Base-by-base conservation (phyloP, 2,888 invertebrate genomes). In the Brassicogethes aeneus region DNA sequence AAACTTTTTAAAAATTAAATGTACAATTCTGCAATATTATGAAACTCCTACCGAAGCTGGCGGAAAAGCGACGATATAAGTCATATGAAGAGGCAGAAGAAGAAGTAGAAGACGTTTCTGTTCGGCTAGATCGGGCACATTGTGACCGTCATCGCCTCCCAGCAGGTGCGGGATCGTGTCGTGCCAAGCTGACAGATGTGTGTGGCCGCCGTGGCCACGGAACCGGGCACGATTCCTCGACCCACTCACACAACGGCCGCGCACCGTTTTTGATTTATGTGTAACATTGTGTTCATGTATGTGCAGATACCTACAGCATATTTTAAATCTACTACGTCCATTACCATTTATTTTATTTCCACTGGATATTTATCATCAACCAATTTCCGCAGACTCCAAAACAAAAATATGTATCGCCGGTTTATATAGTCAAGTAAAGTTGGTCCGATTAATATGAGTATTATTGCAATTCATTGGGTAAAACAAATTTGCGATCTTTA, bases 111-210 rank as follows among this genome's bases (percentile, higher is more conserved):
- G n/a, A n/a, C 39, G 37, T 12, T 15, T 15, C n/a, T n/a, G n/a
- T n/a, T n/a, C n/a, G n/a, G n/a, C 43, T 34, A 35, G 46, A 51
- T 51, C n/a, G n/a, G n/a, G n/a, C n/a, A n/a, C n/a, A n/a, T n/a
- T n/a, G n/a, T 54, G 55, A 58, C 56, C 59, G 59, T 59, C 59
- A 52, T 60, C 59, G 56, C 57, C 59, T 59, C 60, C 58, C 59
- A 59, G 59, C 61, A 60, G 60, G 59, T 60, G 59, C 55, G 48
- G 56, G 47, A 44, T 50, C 43, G 48, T 52, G 49, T 52, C 60
- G 55, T 60, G 59, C 57, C 49, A 51, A 44, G 46, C 53, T 59
- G 60, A 61, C 57, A 59, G 55, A 59, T 61, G 56, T 53, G 57
- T 55, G 56, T 53, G 59, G 60, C 53, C 59, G 48, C 44, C 59